Conservation (phyloP, 2,113 vertebrate species). For the Anser cygnoides region DNA sequence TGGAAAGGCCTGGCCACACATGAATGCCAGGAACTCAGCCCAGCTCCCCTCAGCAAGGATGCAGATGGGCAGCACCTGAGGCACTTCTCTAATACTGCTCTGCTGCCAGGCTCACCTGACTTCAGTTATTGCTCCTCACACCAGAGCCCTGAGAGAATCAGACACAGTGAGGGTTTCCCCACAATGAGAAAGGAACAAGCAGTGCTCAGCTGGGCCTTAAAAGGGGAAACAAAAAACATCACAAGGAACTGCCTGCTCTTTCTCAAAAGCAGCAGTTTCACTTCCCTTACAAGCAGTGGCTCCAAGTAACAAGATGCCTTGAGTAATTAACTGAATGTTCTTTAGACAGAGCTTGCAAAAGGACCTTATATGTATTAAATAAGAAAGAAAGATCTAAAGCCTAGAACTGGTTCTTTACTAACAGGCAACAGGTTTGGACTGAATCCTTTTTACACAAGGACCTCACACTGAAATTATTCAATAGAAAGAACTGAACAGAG, state of each 20-base stretch:
- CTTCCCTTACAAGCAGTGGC: conserved; percentile 1
- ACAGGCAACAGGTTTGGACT: conserved; percentile 4
- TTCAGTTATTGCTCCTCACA: not conserved
- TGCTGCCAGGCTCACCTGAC: not conserved
- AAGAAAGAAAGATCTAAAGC: conserved; percentile 12
- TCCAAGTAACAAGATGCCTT: conserved; percentile 17
- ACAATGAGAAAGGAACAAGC: not conserved
- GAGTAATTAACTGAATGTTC: conserved; percentile 52
- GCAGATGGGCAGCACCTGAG: not conserved
- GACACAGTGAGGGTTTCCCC: not conserved
- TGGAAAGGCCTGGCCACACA: not conserved
- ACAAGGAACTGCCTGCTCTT: not conserved
- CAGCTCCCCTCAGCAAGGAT: not conserved
- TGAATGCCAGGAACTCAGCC: not conserved
- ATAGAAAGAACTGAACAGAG: not conserved
- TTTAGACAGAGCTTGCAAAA: conserved; percentile 31
- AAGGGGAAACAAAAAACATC: not conserved
- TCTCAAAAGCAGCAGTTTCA: not conserved
- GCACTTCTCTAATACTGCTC: not conserved
- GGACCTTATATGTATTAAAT: conserved; percentile 35
- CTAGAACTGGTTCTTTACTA: conserved; percentile 5
- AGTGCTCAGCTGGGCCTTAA: not conserved
- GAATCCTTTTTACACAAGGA: not conserved
- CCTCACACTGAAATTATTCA: conserved; percentile 12
- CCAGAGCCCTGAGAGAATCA: not conserved